phyloP scores from a whole-genome alignment of 2,113 vertebrate species.

The Apteryx owenii region DNA sequence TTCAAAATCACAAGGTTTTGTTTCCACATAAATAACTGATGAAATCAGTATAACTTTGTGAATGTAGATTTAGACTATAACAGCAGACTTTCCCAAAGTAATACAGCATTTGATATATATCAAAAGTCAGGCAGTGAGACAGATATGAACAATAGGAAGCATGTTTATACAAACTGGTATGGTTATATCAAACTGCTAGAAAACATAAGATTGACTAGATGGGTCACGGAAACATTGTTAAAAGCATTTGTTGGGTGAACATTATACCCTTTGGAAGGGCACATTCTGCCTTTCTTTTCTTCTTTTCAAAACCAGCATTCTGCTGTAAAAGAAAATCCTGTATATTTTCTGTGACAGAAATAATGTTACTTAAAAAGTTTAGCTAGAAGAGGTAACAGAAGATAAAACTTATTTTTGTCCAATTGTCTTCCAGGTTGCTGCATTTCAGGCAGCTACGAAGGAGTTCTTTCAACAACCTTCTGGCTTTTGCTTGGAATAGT shows the following conservation, averaged over 20 bases:
- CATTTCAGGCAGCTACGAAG: neutral
- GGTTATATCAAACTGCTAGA: neutral
- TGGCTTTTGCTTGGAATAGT: neutral
- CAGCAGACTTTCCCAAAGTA: neutral
- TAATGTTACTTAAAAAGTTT: neutral
- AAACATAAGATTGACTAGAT: neutral
- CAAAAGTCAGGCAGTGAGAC: neutral
- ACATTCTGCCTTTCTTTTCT: neutral
- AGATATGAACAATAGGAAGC: neutral
- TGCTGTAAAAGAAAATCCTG: neutral
- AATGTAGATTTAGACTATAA: neutral
- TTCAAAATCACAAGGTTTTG: neutral
- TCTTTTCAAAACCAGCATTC: neutral
- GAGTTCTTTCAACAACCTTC: neutral
- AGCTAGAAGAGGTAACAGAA: neutral
- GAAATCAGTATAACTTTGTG: neutral
- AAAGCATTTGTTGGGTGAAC: neutral
- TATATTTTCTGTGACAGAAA: neutral
- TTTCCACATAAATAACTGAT: neutral
- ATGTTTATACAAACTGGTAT: too few relatives aligned
- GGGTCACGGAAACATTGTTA: neutral
- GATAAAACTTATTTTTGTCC: neutral
- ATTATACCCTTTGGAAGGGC: neutral
- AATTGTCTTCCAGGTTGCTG: neutral
- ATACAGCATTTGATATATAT: neutral